Base-by-base conservation (phyloP, 2,797 vertebrate species). In the Poecilia gillii region DNA sequence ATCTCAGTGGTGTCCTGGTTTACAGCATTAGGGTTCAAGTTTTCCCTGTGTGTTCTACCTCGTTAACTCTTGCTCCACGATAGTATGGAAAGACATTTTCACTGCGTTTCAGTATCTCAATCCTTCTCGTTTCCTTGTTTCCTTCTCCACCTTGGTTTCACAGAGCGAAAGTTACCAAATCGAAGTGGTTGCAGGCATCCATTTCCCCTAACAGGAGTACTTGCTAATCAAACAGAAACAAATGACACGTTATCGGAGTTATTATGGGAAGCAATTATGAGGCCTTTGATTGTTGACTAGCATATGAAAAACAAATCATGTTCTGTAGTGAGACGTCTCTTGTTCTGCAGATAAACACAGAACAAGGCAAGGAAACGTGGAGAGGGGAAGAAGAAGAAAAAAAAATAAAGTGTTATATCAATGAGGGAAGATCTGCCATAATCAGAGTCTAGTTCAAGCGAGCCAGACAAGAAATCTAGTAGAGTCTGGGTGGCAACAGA, bases 1-100 rank as follows among this genome's bases (percentile, higher is more conserved):
- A 78, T 89, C 93, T 90, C 91, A 57, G 89, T 79, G 88, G 91
- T 88, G 85, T 92, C 82, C 90, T 89, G 90, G 88, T 20, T 87
- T 84, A 87, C 86, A 76, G 86, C 86, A 82, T 84, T 79, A 66
- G 81, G 78, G 88, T 90, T 81, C 82, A 81, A 81, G 84, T 91
- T 91, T 43, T 88, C 89, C 80, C 89, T 81, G 81, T 18, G 75
- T 55, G 91, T 79, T 80, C 80, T 83, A 90, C 91, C 92, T 95
- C 90, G 94, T 95, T 95, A 94, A 91, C 87, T 94, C 89, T 82
- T 87, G 79, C 82, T 86, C 85, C 89, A 90, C 81, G 81, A 89
- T 82, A 82, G 89, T 77, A 88, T 85, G 87, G 92, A 90, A 92
- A 89, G 74, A 90, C 88, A 87, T 93, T 89, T 87, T 74, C 71